These are phyloP conservation scores for Hippocampus guttulatus DNA, from an alignment of 2,113 vertebrate species.

Conservation along the genomic window DNA sequence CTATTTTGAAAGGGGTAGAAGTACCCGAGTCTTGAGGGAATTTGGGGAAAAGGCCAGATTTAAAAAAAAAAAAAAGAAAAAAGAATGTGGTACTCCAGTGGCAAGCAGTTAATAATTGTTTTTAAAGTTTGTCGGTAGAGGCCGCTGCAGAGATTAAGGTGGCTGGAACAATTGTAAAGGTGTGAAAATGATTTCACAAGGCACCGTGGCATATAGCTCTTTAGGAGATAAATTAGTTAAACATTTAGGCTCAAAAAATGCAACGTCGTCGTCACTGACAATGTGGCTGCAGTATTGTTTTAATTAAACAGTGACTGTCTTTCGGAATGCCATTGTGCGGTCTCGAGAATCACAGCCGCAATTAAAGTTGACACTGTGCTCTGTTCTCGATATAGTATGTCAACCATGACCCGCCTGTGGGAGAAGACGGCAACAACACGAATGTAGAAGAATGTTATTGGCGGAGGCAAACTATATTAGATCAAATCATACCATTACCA, in stretches of 20 bases:
- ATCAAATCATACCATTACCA: constrained; percentile 12
- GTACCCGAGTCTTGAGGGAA: not conserved
- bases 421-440: constrained; percentile 3
- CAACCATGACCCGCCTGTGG: constrained; percentile 7
- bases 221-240: not conserved
- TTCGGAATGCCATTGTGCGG: not conserved
- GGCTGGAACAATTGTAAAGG: not conserved
- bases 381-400: constrained; percentile 17
- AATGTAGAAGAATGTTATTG: constrained; percentile 19
- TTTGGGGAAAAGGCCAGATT: not conserved
- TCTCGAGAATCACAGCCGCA: constrained; percentile 5
- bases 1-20: not conserved
- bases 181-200: not conserved
- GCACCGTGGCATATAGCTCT: not conserved
- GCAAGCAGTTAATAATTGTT: not conserved
- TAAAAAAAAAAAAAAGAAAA: not conserved
- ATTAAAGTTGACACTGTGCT: constrained; percentile 24
- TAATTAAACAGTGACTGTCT: not conserved
- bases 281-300: not conserved
- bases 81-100: not conserved
- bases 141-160: not conserved
- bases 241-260: not conserved
- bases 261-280: not conserved
- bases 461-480: constrained; percentile 3
- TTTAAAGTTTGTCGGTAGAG: not conserved